A percentile compares a stretch with the other conserved stretches of the same genome.
Conservation (phyloP, 2,888 invertebrate genomes). For the Scaptomyza flava region DNA sequence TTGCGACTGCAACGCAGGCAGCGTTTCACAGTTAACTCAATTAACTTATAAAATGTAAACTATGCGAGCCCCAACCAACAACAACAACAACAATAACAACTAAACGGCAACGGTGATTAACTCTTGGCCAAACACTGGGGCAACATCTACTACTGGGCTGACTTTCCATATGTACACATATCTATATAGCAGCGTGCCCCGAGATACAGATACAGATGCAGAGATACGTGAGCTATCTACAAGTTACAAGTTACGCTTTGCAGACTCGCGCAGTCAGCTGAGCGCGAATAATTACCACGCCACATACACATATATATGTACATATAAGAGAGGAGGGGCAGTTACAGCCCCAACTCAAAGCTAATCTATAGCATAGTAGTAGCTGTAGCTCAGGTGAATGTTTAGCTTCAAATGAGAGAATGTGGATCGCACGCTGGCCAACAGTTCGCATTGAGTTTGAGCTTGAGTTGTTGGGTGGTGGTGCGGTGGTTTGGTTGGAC, state of each 20-base stretch:
- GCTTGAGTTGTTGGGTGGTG: conserved; percentile 11
- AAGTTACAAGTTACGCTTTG: conserved; percentile 80
- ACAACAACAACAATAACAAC: conserved; percentile 44
- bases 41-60: conserved; percentile 80
- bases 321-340: conserved; percentile 1
- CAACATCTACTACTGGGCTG: conserved; percentile 25
- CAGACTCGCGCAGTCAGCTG: conserved; percentile 78
- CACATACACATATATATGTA: conserved; percentile 21
- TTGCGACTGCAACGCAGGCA: conserved; percentile 16
- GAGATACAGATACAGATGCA: conserved; percentile 67
- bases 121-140: conserved; percentile 60
- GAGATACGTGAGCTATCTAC: conserved; percentile 68
- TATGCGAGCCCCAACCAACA: conserved; percentile 62
- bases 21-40: conserved; percentile 82
- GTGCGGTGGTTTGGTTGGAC: conserved; percentile 28
- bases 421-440: conserved; percentile 61
- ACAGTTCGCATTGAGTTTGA: conserved; percentile 8
- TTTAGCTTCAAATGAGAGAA: conserved; percentile 50
- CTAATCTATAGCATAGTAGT: conserved; percentile 38
- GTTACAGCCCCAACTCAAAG: conserved; percentile 56
- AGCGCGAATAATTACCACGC: conserved; percentile 82
- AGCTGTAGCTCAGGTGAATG: conserved; percentile 64
- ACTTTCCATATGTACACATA: conserved; percentile 42
- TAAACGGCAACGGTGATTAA: conserved; percentile 80
- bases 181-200: conserved; percentile 61